phyloP scores from a whole-genome alignment of 1,140 invertebrate species.

The Mactra quadrangularis region DNA sequence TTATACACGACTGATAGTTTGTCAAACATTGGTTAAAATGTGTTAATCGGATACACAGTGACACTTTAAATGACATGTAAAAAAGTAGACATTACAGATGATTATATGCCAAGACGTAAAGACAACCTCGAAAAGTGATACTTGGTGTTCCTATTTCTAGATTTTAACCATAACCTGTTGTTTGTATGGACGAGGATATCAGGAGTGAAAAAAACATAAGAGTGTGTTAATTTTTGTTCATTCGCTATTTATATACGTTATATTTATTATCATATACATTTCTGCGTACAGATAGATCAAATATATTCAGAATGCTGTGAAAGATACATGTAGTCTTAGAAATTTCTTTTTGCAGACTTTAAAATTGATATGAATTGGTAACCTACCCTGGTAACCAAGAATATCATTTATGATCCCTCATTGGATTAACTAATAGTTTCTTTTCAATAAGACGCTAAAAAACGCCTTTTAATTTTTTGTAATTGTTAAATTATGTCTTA shows the following conservation, averaged over 20 bases:
- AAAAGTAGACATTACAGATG: conserved; percentile 18
- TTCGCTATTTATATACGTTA: conserved; percentile 10
- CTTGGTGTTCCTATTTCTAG: conserved; percentile 5
- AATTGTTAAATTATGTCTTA: too few species aligned
- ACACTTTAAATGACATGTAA: background rate
- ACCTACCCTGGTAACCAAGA: conserved; percentile 43
- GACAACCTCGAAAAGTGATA: conserved; percentile 50
- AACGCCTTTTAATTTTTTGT: too few species aligned
- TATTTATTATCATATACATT: conserved; percentile 44
- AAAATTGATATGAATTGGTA: conserved; percentile 22
- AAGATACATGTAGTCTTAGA: conserved; percentile 10
- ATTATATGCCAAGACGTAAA: conserved; percentile 29
- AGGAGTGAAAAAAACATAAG: conserved; percentile 15
- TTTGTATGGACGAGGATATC: conserved; percentile 18
- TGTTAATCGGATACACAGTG: conserved; percentile 6
- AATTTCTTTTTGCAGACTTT: conserved; percentile 17
- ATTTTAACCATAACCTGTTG: background rate
- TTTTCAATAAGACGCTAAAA: too few species aligned
- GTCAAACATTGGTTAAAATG: conserved; percentile 14
- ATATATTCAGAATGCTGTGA: conserved; percentile 19
- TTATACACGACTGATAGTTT: conserved; percentile 1
- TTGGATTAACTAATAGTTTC: too few species aligned
- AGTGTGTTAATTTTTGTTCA: conserved; percentile 10
- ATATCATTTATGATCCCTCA: conserved; percentile 62
- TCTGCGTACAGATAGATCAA: conserved; percentile 18